These are phyloP conservation scores for Daubentonia madagascariensis DNA, from an alignment of 2,113 vertebrate species.

Conservation along the genomic window DNA sequence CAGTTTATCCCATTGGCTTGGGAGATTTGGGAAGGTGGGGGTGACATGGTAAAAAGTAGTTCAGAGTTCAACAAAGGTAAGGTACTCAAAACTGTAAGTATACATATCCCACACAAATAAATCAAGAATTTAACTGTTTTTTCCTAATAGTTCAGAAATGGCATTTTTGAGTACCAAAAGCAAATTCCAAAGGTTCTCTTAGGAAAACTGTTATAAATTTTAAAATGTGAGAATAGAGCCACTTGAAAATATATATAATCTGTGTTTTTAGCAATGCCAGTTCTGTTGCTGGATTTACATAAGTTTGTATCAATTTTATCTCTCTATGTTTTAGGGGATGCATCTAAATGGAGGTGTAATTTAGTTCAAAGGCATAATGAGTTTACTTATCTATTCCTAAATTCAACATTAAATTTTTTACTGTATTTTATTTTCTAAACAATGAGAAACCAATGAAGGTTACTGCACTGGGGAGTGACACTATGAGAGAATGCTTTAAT, in stretches of 20 bases:
- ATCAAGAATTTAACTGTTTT: background rate
- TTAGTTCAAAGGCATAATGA: background rate
- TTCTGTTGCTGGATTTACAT: background rate
- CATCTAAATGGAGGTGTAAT: background rate
- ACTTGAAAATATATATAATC: background rate
- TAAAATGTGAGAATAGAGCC: background rate
- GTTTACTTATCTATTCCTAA: background rate
- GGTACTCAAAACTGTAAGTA: background rate
- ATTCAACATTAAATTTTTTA: background rate
- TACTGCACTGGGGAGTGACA: background rate
- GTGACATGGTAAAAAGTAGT: background rate
- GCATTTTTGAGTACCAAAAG: background rate
- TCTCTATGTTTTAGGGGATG: background rate
- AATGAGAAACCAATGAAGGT: background rate
- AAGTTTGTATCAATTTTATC: background rate
- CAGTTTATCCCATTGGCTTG: background rate
- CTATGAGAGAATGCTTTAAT: background rate
- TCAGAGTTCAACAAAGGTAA: conserved; percentile 8
- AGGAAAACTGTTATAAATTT: background rate
- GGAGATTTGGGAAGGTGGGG: background rate
- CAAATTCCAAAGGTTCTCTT: conserved; percentile 16
- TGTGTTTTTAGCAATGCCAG: background rate
- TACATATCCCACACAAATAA: background rate
- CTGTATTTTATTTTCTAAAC: conserved; percentile 9
- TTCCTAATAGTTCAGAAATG: background rate